Conservation (phyloP, 1,140 invertebrate species). For the Zaprionus ghesquierei region DNA sequence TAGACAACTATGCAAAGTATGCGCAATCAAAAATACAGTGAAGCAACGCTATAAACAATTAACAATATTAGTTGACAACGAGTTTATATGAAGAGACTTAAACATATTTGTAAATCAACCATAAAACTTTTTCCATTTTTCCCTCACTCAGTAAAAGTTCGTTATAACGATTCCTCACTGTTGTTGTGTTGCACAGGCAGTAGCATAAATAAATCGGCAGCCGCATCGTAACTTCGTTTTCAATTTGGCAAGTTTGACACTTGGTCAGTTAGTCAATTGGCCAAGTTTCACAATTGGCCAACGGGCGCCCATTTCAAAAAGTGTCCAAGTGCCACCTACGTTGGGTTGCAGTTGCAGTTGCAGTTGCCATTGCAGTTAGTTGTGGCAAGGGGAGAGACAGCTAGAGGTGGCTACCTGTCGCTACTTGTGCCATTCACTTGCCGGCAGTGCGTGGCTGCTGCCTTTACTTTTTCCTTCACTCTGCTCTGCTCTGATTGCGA, state of each 20-base stretch:
- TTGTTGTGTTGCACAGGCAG: conserved; percentile 27
- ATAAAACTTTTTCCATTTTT: too few relatives aligned
- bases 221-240: conserved; percentile 76
- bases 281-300: conserved; percentile 33
- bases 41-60: not conserved
- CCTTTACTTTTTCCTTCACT: conserved; percentile 17
- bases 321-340: conserved; percentile 63
- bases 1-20: not conserved
- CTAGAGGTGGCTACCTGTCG: conserved; percentile 52
- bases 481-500: conserved; percentile 59
- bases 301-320: conserved; percentile 36
- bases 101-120: too few relatives aligned
- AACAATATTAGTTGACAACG: not conserved
- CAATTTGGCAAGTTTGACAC: conserved; percentile 77
- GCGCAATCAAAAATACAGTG: not conserved
- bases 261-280: conserved; percentile 64
- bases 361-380: not conserved
- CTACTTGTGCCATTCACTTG: conserved; percentile 65
- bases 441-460: conserved; percentile 56
- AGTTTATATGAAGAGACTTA: too few relatives aligned
- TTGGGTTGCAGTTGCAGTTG: conserved; percentile 39
- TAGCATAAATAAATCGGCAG: conserved; percentile 69
- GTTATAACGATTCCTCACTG: not conserved
- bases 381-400: not conserved
- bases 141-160: too few relatives aligned